Base-by-base conservation (phyloP, 2,113 vertebrate genomes). In the Atherinomorus stipes region DNA sequence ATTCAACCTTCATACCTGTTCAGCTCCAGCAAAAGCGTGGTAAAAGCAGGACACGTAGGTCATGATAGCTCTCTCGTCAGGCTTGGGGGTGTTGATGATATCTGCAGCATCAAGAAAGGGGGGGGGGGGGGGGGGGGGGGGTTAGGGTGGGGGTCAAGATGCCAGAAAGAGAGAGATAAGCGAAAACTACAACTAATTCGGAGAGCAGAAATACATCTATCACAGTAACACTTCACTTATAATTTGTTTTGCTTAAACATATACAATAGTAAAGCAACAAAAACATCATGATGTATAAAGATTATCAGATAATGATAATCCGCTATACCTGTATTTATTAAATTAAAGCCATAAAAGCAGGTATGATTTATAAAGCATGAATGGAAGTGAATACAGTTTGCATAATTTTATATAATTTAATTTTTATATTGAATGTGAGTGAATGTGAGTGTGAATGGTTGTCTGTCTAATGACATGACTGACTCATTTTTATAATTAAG, bases 41-140 rank as follows among this genome's bases (percentile, higher is more conserved):
- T 99, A 99, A 94, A 99, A 99, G 92, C 98, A 99, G 89, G 98
- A 99, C 31, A 99, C 96, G 49, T 99, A 99, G 82, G 98, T 99
- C 98, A 99, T 99, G 92, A 99, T 97, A 68, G 98, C 98, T 95
- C 97, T 95, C 90, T 99, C 97, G 80, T 99, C 98, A 0, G 98
- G 98, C 91, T 99, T 99, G 68, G 98, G 97, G 83, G 98, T 99
- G 90, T 96, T 99, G 90, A 99, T 95, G 93, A 99, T 99, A 93
- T 99, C 98, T 99, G 26, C 25, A 54, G 51, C 19, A 75, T 23
- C 4, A 13, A 87, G 16, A 78, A 15, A 45, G 18, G 53, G 28
- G 34, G 62, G 51, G 76, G n/a, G n/a, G n/a, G n/a, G n/a, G n/a
- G n/a, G n/a, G n/a, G n/a, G n/a, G n/a, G n/a, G n/a, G n/a, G n/a